Evolutionary conservation across 2,797 vertebrate genomes (phyloP).

Genomic region (Okamejei kenojei): DNA sequence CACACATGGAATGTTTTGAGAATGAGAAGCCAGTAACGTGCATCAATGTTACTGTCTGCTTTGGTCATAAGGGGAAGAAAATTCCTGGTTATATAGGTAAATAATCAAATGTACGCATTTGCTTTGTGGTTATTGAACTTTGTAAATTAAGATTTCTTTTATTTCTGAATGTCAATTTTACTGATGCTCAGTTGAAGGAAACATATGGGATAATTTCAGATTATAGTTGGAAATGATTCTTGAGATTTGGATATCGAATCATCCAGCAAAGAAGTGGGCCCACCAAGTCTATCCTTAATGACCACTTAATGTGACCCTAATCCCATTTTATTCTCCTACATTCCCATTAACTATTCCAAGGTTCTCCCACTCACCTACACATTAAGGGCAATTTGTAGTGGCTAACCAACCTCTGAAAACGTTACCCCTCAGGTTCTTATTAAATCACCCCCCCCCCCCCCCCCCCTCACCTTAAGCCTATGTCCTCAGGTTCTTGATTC

Average conservation of each 20-base stretch:
- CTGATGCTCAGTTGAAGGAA: background rate
- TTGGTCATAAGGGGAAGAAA: conserved; percentile 68
- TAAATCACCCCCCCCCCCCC: too few species aligned
- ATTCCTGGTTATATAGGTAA: conserved; percentile 74
- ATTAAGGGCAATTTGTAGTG: too few species aligned
- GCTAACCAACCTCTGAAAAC: too few species aligned
- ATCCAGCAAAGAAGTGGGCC: too few species aligned
- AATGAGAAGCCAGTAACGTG: conserved; percentile 67
- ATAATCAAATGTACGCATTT: conserved; percentile 37
- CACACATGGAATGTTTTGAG: conserved; percentile 62
- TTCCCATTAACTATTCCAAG: too few species aligned
- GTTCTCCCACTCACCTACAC: too few species aligned
- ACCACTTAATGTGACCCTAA: too few species aligned
- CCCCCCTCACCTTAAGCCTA: too few species aligned
- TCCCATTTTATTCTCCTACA: too few species aligned
- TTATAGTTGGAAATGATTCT: background rate
- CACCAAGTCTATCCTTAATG: too few species aligned
- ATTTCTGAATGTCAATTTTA: background rate
- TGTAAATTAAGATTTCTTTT: background rate
- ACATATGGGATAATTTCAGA: background rate
- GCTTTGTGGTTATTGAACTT: background rate
- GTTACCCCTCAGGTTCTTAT: too few species aligned
- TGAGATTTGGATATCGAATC: background rate
- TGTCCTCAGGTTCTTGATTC: too few species aligned
- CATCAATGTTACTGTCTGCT: conserved; percentile 73